phyloP scores from a whole-genome alignment of 1,140 invertebrate genomes.

The Penaeus vannamei region DNA sequence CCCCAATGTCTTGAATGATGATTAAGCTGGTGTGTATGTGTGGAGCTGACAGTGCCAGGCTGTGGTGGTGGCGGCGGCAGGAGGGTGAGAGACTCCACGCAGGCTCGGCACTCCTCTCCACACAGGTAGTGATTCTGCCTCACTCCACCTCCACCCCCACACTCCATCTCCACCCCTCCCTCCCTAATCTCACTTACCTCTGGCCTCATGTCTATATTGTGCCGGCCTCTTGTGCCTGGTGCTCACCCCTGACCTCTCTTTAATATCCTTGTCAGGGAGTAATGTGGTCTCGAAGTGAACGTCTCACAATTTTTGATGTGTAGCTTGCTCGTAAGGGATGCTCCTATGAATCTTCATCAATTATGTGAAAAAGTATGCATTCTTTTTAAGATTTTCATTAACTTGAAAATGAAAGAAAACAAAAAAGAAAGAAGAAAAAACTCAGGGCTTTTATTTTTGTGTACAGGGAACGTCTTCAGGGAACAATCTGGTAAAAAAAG shows the following conservation, averaged over 20 bases:
- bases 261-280: constrained; percentile 20
- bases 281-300: not conserved
- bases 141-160: constrained; percentile 53
- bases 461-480: too few species aligned
- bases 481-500: too few species aligned
- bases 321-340: too few species aligned
- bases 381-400: too few species aligned
- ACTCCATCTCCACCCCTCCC: constrained; percentile 2
- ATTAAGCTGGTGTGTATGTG: constrained; percentile 64
- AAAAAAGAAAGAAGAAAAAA: too few species aligned
- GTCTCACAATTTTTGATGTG: not conserved
- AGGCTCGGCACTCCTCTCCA: constrained; percentile 59
- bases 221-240: not conserved
- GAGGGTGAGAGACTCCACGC: constrained; percentile 51
- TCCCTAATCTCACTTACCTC: constrained; percentile 17
- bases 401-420: too few species aligned
- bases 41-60: constrained; percentile 63
- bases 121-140: constrained; percentile 60
- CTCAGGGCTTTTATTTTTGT: too few species aligned
- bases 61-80: constrained; percentile 53
- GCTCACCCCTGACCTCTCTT: constrained; percentile 43
- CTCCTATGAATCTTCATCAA: too few species aligned
- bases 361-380: too few species aligned
- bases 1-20: constrained; percentile 65
- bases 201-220: too few species aligned